These are phyloP conservation scores for Aphodius sticticus DNA, from an alignment of 2,888 invertebrate genomes.

Conservation along the genomic window DNA sequence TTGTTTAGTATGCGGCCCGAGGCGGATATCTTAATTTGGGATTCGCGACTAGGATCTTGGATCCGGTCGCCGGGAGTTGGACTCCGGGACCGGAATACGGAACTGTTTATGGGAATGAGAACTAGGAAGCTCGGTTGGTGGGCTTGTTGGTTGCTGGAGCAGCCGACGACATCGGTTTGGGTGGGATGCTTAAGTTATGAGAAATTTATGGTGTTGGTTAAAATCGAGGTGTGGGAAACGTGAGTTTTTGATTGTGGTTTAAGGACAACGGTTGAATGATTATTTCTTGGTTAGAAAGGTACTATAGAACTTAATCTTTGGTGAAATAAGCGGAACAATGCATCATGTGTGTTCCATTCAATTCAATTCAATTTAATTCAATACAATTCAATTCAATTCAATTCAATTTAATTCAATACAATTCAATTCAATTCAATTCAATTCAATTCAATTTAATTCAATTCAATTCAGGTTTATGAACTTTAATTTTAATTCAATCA, in stretches of 20 bases:
- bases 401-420: too few relatives aligned
- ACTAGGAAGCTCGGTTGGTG: background rate
- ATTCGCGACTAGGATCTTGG: constrained; percentile 27
- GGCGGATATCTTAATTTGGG: constrained; percentile 31
- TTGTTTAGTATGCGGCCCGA: constrained; percentile 28
- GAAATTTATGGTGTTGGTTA: background rate
- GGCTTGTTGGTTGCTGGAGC: background rate
- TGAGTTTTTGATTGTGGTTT: background rate
- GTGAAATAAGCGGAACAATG: too few relatives aligned
- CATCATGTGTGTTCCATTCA: too few relatives aligned
- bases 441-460: too few relatives aligned
- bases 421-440: too few relatives aligned
- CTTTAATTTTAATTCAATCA: too few relatives aligned
- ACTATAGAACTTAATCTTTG: too few relatives aligned
- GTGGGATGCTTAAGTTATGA: background rate
- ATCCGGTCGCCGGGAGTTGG: background rate
- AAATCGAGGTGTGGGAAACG: background rate
- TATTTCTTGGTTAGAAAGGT: too few relatives aligned
- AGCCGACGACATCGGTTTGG: background rate
- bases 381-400: too few relatives aligned
- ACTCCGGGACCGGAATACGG: background rate
- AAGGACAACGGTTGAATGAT: background rate
- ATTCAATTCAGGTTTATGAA: too few relatives aligned
- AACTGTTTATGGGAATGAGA: constrained; percentile 13
- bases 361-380: too few relatives aligned